These are phyloP conservation scores for Danio aesculapii DNA, from an alignment of 2,797 vertebrate species.

Conservation along the genomic window DNA sequence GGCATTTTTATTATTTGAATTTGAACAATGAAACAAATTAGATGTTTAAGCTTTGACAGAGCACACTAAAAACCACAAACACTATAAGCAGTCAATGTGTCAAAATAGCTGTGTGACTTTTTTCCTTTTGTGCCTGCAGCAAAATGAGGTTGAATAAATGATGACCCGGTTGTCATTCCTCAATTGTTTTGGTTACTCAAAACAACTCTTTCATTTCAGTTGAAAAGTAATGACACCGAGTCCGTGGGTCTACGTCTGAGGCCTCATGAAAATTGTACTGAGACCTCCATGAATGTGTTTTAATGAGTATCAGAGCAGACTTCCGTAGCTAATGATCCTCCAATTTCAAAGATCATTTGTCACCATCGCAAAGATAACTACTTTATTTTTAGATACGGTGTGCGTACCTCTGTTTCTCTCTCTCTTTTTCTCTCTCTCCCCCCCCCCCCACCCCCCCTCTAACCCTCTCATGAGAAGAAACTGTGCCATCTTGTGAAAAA, in stretches of 20 bases:
- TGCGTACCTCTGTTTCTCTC: conserved; percentile 14
- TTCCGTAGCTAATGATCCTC: conserved; percentile 44
- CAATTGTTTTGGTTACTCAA: conserved; percentile 7
- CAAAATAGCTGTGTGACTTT: neutral
- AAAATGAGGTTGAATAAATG: neutral
- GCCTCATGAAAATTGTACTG: conserved; percentile 19
- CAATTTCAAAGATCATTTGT: conserved; percentile 43
- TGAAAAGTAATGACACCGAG: neutral
- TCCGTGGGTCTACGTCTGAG: neutral
- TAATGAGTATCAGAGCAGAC: conserved; percentile 38
- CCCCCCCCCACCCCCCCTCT: too few relatives aligned
- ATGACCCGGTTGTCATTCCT: neutral
- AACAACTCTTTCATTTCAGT: neutral
- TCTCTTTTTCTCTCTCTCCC: neutral
- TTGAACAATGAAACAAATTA: too few relatives aligned
- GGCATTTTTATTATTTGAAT: too few relatives aligned
- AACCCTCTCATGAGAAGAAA: conserved; percentile 16
- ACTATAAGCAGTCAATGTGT: neutral
- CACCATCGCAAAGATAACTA: conserved; percentile 52
- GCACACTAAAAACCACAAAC: neutral
- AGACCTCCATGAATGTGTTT: conserved; percentile 44
- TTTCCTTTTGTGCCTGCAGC: neutral
- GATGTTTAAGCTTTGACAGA: too few relatives aligned
- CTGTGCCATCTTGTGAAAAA: conserved; percentile 50
- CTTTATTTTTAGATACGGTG: conserved; percentile 36